Evolutionary conservation across 2,797 vertebrate species (phyloP).

Genomic region (Psittacula derbiana): DNA sequence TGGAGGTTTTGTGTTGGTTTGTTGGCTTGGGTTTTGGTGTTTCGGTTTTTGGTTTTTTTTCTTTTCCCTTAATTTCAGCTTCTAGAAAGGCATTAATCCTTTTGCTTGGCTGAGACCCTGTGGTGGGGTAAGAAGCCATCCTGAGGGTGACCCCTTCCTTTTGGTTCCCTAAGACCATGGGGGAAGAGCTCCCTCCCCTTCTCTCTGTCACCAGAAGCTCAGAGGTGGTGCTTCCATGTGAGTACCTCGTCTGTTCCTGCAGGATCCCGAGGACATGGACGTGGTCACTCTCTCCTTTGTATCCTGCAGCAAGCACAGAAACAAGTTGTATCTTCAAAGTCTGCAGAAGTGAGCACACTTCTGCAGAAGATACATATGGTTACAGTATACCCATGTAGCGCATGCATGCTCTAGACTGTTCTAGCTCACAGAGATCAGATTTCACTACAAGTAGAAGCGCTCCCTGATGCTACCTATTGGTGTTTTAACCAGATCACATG

Average conservation of each 20-base stretch:
- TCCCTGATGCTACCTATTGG: neutral
- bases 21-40: neutral
- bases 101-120: neutral
- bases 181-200: neutral
- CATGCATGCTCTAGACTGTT: neutral
- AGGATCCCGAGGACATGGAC: neutral
- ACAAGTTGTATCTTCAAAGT: neutral
- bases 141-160: neutral
- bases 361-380: neutral
- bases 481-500: neutral
- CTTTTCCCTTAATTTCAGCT: neutral
- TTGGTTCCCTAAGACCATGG: neutral
- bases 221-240: neutral
- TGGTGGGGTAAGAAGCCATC: neutral
- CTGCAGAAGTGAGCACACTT: neutral
- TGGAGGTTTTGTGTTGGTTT: fast-evolving
- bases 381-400: neutral
- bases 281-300: neutral
- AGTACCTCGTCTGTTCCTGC: neutral
- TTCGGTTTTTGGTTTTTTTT: too few relatives aligned
- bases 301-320: neutral
- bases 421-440: neutral
- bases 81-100: neutral
- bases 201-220: neutral
- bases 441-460: neutral